phyloP scores from a whole-genome alignment of 2,888 invertebrate genomes.

The Mylabris sibirica region DNA sequence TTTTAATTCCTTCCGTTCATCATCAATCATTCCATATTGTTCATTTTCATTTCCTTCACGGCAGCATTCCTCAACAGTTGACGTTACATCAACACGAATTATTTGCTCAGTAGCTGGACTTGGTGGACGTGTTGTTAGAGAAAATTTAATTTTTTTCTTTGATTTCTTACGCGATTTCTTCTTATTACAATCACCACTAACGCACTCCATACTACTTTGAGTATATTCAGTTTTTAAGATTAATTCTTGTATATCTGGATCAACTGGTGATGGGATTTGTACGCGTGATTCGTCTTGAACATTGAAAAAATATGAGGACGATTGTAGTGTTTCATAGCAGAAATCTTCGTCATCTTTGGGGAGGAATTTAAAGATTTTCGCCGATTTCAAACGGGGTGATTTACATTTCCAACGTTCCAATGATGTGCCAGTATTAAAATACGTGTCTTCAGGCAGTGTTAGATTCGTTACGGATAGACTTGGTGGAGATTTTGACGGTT shows the following conservation, averaged over 20 bases:
- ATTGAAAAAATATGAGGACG: conserved; percentile 15
- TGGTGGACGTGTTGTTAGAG: conserved; percentile 53
- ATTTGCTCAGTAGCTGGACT: conserved; percentile 59
- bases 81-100: conserved; percentile 58
- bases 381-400: conserved; percentile 51
- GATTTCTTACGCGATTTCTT: conserved; percentile 22
- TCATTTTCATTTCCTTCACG: conserved; percentile 25
- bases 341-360: conserved; percentile 27
- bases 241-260: conserved; percentile 53
- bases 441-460: conserved; percentile 47
- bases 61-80: conserved; percentile 45
- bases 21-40: conserved; percentile 31
- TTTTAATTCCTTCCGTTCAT: conserved; percentile 32
- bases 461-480: conserved; percentile 48
- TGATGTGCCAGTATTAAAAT: conserved; percentile 54
- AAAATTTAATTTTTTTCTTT: conserved; percentile 48
- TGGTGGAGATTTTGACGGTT: conserved; percentile 4
- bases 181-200: conserved; percentile 16
- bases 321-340: conserved; percentile 32
- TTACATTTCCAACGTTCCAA: conserved; percentile 56
- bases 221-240: conserved; percentile 37
- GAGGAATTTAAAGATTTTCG: conserved; percentile 29
- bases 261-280: conserved; percentile 36
- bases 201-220: background rate
- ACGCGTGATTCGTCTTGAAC: conserved; percentile 26